These are phyloP conservation scores for Hyppa rectilinea DNA, from an alignment of 2,888 invertebrate species.

Conservation along the genomic window DNA sequence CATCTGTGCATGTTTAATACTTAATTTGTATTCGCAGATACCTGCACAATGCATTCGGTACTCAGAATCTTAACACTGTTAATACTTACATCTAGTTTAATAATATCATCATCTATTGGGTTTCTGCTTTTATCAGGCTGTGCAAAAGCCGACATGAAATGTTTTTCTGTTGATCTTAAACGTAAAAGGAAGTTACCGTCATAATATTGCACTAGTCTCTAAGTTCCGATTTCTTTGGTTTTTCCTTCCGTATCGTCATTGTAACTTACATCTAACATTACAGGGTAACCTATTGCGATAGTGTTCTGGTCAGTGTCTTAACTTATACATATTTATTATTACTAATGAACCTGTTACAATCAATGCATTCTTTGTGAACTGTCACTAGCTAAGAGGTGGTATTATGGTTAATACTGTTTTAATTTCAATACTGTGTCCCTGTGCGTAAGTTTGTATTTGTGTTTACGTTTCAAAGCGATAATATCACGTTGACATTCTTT, in stretches of 20 bases:
- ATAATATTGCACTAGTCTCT: background rate
- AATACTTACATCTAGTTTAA: background rate
- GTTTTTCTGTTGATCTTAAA: conserved; percentile 2
- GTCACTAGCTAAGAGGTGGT: too few species aligned
- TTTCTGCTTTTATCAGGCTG: background rate
- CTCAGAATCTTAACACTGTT: background rate
- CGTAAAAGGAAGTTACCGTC: conserved; percentile 7
- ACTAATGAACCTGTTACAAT: too few species aligned
- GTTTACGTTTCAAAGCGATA: background rate
- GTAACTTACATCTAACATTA: too few species aligned
- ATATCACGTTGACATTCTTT: background rate
- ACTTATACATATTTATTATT: too few species aligned
- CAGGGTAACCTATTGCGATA: too few species aligned
- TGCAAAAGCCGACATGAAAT: background rate
- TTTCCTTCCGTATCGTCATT: conserved; percentile 21
- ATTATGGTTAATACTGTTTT: background rate
- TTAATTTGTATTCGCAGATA: background rate
- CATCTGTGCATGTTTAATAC: background rate
- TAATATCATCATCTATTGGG: background rate
- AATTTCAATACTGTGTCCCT: background rate
- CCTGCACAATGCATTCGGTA: conserved; percentile 3
- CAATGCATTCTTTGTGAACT: too few species aligned
- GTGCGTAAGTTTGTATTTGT: background rate
- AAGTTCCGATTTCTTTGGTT: conserved; percentile 13
- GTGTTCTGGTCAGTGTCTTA: too few species aligned